Evolutionary conservation across 2,113 vertebrate genomes (phyloP), one percentile per base, ranked within the genome.

Genomic region (Lontra canadensis): DNA sequence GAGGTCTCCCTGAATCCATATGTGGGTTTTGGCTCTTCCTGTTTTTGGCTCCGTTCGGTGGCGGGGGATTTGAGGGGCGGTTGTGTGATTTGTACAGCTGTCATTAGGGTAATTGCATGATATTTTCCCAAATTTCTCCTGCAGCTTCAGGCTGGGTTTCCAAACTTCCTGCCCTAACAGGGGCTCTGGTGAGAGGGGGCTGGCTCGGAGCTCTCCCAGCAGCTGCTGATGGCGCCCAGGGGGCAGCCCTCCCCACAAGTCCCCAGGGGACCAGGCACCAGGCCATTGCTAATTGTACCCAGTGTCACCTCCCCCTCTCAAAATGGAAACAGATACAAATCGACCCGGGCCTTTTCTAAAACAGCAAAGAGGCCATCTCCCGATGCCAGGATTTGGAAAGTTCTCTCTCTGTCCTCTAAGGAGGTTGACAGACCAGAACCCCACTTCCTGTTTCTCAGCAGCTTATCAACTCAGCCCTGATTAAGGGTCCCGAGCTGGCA

Each of bases 41-140:
- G 95, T 71, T 97, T 95, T 98, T 95, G 96, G 97, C 98, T 97
- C 89, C 87, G 74, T 49, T 96, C 3, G 1, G 92, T 3, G 39
- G 49, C 83, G 4, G 83, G 93, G 96, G 96, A 97, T 96, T 95
- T 97, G 94, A 97, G 92, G 93, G 96, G 96, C 97, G 83, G 93
- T 84, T 97, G 93, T 97, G 96, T 96, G 95, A 98, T 98, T 98
- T 98, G 98, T 98, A 97, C 97, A 98, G 97, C 98, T 98, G 97
- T 97, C 98, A 98, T 98, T 98, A 97, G 97, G 96, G 98, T 98
- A 97, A 98, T 96, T 97, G 97, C 96, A 95, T 23, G 73, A 97
- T 98, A 97, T 97, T 98, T 98, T 95, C 97, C 96, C 96, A 98
- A 98, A 97, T 98, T 97, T 98, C 96, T 97, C 97, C 96, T 96